A percentile compares a stretch with the other conserved stretches of the same genome.
Conservation (phyloP, 2,888 invertebrate genomes). For the Therioaphis trifolii region DNA sequence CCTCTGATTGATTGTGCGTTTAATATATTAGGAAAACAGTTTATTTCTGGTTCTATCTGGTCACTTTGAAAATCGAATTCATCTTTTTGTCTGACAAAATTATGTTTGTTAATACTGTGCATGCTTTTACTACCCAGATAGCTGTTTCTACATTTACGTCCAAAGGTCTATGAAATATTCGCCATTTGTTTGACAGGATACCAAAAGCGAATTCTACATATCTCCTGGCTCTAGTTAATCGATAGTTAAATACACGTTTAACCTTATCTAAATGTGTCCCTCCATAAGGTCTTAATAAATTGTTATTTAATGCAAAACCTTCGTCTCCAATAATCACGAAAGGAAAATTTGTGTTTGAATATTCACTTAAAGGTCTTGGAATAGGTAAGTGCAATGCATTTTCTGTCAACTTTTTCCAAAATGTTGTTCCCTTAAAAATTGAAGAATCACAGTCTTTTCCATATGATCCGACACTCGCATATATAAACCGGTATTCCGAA, state of each 20-base stretch:
- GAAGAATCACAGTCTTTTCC: constrained; percentile 54
- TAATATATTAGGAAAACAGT: no score
- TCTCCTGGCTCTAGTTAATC: no score
- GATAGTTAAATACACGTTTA: no score
- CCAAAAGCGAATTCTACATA: no score
- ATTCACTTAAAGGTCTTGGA: constrained; percentile 47
- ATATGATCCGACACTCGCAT: no score
- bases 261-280: no score
- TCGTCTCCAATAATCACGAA: constrained; percentile 67
- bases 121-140: constrained; percentile 66
- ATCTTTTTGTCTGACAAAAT: constrained; percentile 64
- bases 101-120: constrained; percentile 65
- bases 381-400: constrained; percentile 38
- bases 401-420: constrained; percentile 52
- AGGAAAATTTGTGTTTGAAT: constrained; percentile 63
- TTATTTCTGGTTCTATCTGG: constrained; percentile 63
- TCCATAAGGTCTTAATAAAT: constrained; percentile 65
- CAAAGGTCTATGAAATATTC: constrained; percentile 67
- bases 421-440: constrained; percentile 46
- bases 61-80: constrained; percentile 64
- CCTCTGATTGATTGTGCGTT: constrained; percentile 59
- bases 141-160: constrained; percentile 66
- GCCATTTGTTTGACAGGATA: constrained; percentile 67
- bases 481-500: no score
- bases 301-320: constrained; percentile 65